Evolutionary conservation across 2,888 invertebrate species (phyloP).

Genomic region (Nephrocerus scutellatus): DNA sequence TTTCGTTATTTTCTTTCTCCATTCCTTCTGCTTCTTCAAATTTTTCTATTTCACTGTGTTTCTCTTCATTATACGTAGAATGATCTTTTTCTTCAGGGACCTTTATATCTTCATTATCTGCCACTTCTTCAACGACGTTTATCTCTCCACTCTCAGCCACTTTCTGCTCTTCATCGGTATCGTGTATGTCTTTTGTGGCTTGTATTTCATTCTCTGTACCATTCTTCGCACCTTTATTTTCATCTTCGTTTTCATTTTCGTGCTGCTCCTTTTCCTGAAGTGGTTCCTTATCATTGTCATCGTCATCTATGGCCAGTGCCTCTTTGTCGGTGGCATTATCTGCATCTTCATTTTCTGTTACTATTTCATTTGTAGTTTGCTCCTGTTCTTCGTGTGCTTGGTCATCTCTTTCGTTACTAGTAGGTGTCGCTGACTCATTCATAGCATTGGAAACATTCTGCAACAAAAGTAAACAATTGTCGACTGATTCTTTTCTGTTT

Average conservation of each 20-base stretch:
- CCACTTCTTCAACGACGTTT: slow-evolving; percentile 14
- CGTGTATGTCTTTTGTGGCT: slow-evolving; percentile 5
- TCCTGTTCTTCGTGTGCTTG: slow-evolving; percentile 1
- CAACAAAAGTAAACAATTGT: slow-evolving; percentile 50
- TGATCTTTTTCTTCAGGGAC: slow-evolving; percentile 19
- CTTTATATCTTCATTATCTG: slow-evolving; percentile 1
- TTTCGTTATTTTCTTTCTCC: background rate
- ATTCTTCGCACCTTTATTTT: slow-evolving; percentile 13
- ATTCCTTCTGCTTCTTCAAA: slow-evolving; percentile 1
- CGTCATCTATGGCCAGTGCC: too few relatives aligned
- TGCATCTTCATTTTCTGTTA: slow-evolving; percentile 2
- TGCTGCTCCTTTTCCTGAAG: too few relatives aligned
- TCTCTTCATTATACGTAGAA: slow-evolving; percentile 19
- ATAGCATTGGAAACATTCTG: slow-evolving; percentile 45
- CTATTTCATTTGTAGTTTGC: background rate
- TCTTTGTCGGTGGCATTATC: background rate
- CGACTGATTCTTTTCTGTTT: slow-evolving; percentile 45
- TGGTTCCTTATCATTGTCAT: too few relatives aligned
- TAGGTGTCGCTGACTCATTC: slow-evolving; percentile 27
- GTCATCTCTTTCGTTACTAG: slow-evolving; percentile 5
- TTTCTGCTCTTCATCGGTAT: slow-evolving; percentile 9
- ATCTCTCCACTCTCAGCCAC: too few relatives aligned
- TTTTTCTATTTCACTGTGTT: slow-evolving; percentile 18
- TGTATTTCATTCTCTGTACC: slow-evolving; percentile 9
- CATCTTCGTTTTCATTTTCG: background rate